Percentiles rank a stretch among this genome's conserved stretches.
Conservation (phyloP, 1,140 invertebrate genomes). For the Drosophila nikananu region DNA sequence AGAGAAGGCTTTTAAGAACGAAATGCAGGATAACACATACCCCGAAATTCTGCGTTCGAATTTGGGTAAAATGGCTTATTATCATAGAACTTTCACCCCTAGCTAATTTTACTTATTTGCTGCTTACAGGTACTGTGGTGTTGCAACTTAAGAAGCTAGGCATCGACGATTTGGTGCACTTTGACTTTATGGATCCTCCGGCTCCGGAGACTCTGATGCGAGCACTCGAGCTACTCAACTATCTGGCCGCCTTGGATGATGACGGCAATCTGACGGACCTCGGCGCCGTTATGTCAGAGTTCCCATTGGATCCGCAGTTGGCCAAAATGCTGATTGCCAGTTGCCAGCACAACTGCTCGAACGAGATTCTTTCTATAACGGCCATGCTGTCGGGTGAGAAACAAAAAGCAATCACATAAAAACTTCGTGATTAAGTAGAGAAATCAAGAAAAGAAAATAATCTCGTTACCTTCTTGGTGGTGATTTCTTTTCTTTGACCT, state of each 20-base stretch:
- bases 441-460: not conserved
- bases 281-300: slow-evolving; percentile 99
- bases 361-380: slow-evolving; percentile 99
- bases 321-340: slow-evolving; percentile 99
- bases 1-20: slow-evolving; percentile 98
- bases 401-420: slow-evolving; percentile 14
- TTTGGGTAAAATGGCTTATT: slow-evolving; percentile 61
- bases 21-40: slow-evolving; percentile 99
- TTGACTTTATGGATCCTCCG: slow-evolving; percentile 99
- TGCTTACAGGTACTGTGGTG: slow-evolving; percentile 91
- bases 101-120: not conserved
- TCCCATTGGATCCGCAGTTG: slow-evolving; percentile 99
- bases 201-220: slow-evolving; percentile 99
- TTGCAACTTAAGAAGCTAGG: slow-evolving; percentile 99
- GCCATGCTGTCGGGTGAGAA: slow-evolving; percentile 98
- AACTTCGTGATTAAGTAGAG: slow-evolving; percentile 32
- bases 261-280: slow-evolving; percentile 98
- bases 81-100: too few relatives aligned
- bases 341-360: slow-evolving; percentile 99
- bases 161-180: slow-evolving; percentile 99
- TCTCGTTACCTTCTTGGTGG: not conserved
- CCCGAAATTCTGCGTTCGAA: slow-evolving; percentile 95
- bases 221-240: slow-evolving; percentile 98
- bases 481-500: not conserved
- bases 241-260: slow-evolving; percentile 95